These are phyloP conservation scores for Thunnus thynnus DNA, from an alignment of 2,113 vertebrate species.

Conservation along the genomic window DNA sequence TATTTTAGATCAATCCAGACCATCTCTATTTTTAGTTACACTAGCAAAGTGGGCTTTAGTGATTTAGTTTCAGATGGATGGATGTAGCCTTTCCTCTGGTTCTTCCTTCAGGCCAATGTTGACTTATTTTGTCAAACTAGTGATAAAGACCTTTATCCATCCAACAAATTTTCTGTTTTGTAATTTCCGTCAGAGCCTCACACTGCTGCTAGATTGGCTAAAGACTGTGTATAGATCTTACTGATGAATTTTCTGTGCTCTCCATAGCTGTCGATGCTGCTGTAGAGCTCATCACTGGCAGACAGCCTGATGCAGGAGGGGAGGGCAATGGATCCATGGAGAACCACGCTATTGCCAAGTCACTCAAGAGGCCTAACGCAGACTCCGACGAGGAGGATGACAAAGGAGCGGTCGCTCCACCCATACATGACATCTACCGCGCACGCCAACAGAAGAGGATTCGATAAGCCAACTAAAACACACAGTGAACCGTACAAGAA, in stretches of 20 bases:
- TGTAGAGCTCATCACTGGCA: conserved; percentile 93
- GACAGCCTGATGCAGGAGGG: conserved; percentile 88
- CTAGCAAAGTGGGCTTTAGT: not conserved
- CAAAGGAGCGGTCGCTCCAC: conserved; percentile 95
- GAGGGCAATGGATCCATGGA: conserved; percentile 96
- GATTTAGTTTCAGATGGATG: not conserved
- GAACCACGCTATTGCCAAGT: conserved; percentile 90
- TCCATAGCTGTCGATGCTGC: conserved; percentile 94
- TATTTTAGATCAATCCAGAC: conserved; percentile 11
- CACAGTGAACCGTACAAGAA: conserved; percentile 58
- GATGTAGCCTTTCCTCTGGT: too few relatives aligned
- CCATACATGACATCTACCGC: conserved; percentile 98
- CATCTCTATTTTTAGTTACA: conserved; percentile 2
- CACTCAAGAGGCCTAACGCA: conserved; percentile 96
- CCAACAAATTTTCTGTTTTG: too few relatives aligned
- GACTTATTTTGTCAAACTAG: too few relatives aligned
- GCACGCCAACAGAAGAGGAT: conserved; percentile 98
- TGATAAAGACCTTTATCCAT: too few relatives aligned
- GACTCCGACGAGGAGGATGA: conserved; percentile 98
- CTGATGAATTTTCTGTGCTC: not conserved
- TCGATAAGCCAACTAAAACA: conserved; percentile 85
- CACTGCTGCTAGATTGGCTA: too few relatives aligned
- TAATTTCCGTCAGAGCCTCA: too few relatives aligned
- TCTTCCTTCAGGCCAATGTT: too few relatives aligned
- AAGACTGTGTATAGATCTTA: too few relatives aligned